Conservation (phyloP, 2,888 invertebrate species). For the Pecten maximus region DNA sequence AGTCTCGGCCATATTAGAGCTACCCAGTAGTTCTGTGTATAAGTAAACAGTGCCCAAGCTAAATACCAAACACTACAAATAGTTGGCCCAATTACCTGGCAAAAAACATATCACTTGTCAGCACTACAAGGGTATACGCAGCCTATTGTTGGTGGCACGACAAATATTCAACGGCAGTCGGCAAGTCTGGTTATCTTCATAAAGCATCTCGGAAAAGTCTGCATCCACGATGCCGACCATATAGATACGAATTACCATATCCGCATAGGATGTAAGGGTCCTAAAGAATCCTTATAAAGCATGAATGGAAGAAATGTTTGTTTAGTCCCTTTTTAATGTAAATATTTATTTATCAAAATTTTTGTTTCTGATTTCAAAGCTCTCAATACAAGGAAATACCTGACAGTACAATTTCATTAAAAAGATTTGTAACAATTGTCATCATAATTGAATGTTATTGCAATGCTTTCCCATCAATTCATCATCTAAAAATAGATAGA, state of each 20-base stretch:
- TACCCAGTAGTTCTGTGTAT: neutral
- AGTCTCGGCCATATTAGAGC: neutral
- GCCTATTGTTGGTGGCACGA: neutral
- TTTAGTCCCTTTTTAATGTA: neutral
- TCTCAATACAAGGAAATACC: neutral
- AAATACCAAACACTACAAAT: neutral
- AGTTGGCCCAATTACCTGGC: conserved; percentile 15
- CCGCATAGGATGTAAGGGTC: neutral
- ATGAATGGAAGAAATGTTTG: neutral
- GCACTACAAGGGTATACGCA: neutral
- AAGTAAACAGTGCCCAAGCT: neutral
- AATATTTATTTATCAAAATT: neutral
- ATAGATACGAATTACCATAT: neutral
- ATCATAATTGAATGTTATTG: neutral
- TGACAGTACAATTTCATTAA: neutral
- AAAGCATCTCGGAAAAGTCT: neutral
- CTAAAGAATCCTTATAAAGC: neutral
- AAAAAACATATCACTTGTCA: conserved; percentile 7
- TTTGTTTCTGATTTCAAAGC: neutral
- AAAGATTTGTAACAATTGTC: neutral
- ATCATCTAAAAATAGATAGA: neutral
- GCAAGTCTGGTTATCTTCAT: neutral
- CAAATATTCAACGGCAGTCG: neutral
- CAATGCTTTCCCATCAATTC: neutral
- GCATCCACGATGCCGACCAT: neutral